Evolutionary conservation across 2,888 invertebrate genomes (phyloP), one percentile per base, ranked within the genome.

Genomic region (Cenopis cana): DNA sequence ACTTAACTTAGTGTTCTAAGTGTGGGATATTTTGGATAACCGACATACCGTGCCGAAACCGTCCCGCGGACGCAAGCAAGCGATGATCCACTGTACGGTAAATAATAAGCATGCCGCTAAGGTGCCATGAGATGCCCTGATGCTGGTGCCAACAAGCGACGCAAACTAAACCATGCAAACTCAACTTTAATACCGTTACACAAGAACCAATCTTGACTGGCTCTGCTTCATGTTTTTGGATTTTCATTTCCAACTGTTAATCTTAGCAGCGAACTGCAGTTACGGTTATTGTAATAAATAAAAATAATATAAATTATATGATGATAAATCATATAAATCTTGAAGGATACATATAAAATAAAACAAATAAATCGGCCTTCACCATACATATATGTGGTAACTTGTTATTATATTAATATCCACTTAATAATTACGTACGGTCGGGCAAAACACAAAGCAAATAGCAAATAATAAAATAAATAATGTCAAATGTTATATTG

Each of bases 391-490:
- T 29, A 62, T 20, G 49, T 36, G 33, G 50, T 50, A 36, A 62
- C 2, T 55, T 9, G 33, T 62, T 62, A 52, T 62, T 9, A 4
- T 11, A 38, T 29, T 61, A 49, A 24, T 61, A 20, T 62, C 36
- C 62, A 62, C 52, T 56, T 29, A 36, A 57, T 50, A 33, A 12
- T 75, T 76, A 69, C 73, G 73, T 76, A 78, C 69, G 73, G 59
- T 72, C 82, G 84, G 85, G 88, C 85, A 80, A 70, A 83, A 86
- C 84, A 85, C 84, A 82, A 85, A 85, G 85, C 87, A 75, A 85
- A 80, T 78, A 82, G 89, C 90, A 86, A 87, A 82, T 82, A 82
- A 84, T 81, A 80, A 82, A 81, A 82, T 75, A 76, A 78, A 73
- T 73, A 77, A 77, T 81, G 81, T 81, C 11, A 41, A 24, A 62